A percentile compares a stretch with the other conserved stretches of the same genome.
Evolutionary conservation across 2,797 vertebrate genomes (phyloP).

Genomic region (Babyrousa celebensis): DNA sequence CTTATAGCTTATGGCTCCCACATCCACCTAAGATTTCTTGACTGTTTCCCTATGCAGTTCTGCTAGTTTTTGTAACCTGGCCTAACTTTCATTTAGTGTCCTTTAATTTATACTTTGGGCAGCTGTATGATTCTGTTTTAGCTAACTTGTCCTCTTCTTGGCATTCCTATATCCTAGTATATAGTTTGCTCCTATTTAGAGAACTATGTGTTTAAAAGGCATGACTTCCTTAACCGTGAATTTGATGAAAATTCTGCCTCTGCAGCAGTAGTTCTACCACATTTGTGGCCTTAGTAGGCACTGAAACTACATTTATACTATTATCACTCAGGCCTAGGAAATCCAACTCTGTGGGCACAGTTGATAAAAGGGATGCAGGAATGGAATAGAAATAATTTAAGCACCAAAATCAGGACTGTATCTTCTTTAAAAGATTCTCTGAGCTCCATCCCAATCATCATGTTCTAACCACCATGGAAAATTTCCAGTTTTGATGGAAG

Average conservation of each 20-base stretch:
- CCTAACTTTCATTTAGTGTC: background rate
- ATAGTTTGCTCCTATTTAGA: background rate
- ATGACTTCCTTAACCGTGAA: background rate
- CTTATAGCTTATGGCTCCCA: background rate
- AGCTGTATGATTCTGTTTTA: background rate
- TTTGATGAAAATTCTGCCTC: conserved; percentile 11
- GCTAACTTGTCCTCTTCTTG: background rate
- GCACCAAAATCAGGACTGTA: background rate
- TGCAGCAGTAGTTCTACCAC: background rate
- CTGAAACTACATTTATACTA: background rate
- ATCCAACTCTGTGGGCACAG: background rate
- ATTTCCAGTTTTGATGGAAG: conserved; percentile 22
- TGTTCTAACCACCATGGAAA: background rate
- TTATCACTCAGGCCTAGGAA: background rate
- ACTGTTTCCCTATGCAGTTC: background rate
- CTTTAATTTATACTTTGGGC: conserved; percentile 6
- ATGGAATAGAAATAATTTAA: background rate
- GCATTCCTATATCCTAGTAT: background rate
- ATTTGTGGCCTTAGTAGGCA: background rate
- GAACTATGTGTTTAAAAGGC: background rate
- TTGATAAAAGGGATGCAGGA: background rate
- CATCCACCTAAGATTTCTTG: conserved; percentile 17
- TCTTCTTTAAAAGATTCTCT: background rate
- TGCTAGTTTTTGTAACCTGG: background rate
- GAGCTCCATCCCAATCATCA: background rate